Evolutionary conservation across 2,113 vertebrate species (phyloP).

Genomic region (Tonatia bakeri): DNA sequence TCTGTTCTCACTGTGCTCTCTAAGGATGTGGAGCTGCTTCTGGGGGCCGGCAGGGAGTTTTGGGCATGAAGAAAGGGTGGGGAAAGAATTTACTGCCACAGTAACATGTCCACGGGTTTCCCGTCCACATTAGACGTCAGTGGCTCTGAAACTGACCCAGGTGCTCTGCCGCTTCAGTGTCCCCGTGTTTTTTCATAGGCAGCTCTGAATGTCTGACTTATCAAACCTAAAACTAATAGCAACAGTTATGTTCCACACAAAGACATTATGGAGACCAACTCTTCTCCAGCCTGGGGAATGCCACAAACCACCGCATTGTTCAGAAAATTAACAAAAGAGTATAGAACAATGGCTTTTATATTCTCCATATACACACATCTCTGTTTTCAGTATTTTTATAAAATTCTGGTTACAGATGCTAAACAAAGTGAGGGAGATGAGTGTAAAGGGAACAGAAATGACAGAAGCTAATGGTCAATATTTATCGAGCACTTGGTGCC

Average conservation of each 20-base stretch:
- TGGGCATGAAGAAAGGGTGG: background rate
- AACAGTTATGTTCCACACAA: background rate
- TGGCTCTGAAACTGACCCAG: background rate
- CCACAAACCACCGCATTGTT: background rate
- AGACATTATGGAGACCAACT: background rate
- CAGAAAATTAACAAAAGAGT: background rate
- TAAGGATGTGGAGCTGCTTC: background rate
- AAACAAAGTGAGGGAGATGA: background rate
- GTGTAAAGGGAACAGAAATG: background rate
- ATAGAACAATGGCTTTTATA: background rate
- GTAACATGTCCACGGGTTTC: background rate
- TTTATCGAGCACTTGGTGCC: background rate
- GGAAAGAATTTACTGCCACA: background rate
- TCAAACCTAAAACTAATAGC: background rate
- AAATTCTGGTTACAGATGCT: background rate
- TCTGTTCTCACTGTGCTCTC: background rate
- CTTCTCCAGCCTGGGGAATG: background rate
- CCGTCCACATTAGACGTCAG: background rate
- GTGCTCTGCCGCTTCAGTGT: background rate
- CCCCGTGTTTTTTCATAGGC: background rate
- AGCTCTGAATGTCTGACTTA: background rate
- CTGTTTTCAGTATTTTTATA: background rate
- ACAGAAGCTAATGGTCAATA: background rate
- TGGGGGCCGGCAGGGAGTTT: background rate
- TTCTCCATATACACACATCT: background rate